phyloP scores from a whole-genome alignment of 1,140 invertebrate species.

The Lordiphosa mommai region DNA sequence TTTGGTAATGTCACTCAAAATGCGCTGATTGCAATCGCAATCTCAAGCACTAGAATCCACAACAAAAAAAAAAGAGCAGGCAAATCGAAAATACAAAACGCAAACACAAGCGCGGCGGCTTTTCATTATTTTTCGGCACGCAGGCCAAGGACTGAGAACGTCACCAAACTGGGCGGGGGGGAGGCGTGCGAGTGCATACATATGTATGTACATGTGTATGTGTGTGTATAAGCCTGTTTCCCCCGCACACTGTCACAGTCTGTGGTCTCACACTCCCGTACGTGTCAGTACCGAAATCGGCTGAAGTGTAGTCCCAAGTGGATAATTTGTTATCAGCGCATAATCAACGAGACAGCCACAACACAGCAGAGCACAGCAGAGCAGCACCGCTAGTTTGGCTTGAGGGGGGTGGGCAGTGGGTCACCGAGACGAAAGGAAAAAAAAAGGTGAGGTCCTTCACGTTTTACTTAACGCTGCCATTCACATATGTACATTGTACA shows the following conservation, averaged over 20 bases:
- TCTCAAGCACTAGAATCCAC: background rate
- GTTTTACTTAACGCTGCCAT: conserved; percentile 59
- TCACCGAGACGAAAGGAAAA: conserved; percentile 1
- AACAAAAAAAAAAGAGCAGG: conserved; percentile 18
- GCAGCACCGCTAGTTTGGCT: background rate
- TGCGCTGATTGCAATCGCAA: too few relatives aligned
- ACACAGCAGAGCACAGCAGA: conserved; percentile 20
- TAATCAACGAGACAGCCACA: conserved; percentile 74
- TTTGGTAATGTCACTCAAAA: too few relatives aligned
- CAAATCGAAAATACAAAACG: conserved; percentile 55
- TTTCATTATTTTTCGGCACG: conserved; percentile 76
- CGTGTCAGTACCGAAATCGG: conserved; percentile 41
- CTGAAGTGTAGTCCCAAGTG: conserved; percentile 69
- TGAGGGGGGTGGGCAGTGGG: background rate
- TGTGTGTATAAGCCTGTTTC: background rate
- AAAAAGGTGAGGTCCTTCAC: conserved; percentile 60
- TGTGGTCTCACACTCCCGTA: background rate
- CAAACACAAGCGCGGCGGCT: conserved; percentile 46
- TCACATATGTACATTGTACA: conserved; percentile 20
- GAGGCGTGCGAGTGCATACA: conserved; percentile 28
- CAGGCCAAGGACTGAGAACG: conserved; percentile 28
- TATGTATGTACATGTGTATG: background rate
- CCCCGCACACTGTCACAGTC: background rate
- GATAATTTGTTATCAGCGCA: conserved; percentile 78
- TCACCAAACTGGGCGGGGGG: conserved; percentile 9